Conservation (phyloP, 2,113 vertebrate genomes). For the Hippopotamus amphibius region DNA sequence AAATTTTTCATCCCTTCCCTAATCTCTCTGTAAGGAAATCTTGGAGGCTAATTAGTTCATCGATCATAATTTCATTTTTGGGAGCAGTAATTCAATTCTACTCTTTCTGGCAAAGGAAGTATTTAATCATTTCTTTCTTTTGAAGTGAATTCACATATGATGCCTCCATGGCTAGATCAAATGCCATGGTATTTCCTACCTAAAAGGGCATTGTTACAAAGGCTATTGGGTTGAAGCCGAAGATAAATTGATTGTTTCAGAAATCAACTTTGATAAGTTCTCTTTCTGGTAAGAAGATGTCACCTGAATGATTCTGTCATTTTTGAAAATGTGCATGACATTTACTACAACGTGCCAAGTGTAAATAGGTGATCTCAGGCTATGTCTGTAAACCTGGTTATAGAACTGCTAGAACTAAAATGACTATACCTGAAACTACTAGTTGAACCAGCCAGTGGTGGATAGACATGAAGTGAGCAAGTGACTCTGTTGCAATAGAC, state of each 20-base stretch:
- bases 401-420: not conserved
- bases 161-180: slow-evolving; percentile 87
- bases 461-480: not conserved
- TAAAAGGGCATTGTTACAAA: slow-evolving; percentile 85
- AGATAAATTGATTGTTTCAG: slow-evolving; percentile 86
- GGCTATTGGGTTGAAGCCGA: slow-evolving; percentile 79
- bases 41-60: slow-evolving; percentile 86
- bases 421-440: not conserved
- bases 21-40: slow-evolving; percentile 82
- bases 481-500: not conserved
- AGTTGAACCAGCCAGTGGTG: not conserved
- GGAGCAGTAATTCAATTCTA: slow-evolving; percentile 87
- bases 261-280: slow-evolving; percentile 79
- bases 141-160: slow-evolving; percentile 82
- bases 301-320: slow-evolving; percentile 76
- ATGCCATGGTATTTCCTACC: slow-evolving; percentile 88
- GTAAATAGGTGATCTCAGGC: slow-evolving; percentile 62
- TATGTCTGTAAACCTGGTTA: slow-evolving; percentile 62
- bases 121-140: slow-evolving; percentile 86
- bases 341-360: slow-evolving; percentile 64
- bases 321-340: slow-evolving; percentile 76
- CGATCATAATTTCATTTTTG: slow-evolving; percentile 87
- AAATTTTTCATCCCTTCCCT: slow-evolving; percentile 77
- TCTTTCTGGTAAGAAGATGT: slow-evolving; percentile 76
- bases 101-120: slow-evolving; percentile 84